Evolutionary conservation across 2,113 vertebrate genomes (phyloP).

Genomic region (Aptenodytes patagonicus): DNA sequence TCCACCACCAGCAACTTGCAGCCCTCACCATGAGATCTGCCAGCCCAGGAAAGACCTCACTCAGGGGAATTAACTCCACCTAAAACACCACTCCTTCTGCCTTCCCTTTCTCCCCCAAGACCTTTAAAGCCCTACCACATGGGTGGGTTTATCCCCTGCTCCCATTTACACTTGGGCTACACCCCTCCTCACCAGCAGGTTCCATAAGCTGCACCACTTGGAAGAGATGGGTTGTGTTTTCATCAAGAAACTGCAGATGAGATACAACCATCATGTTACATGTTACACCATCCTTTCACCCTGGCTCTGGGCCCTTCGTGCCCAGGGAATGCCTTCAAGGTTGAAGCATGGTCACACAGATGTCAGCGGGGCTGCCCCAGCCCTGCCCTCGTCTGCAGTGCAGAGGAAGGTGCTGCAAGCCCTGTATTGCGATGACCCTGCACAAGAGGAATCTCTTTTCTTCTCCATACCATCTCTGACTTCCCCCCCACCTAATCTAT

Average conservation of each 20-base stretch:
- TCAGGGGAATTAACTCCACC: neutral
- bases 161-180: neutral
- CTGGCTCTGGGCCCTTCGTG: neutral
- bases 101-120: neutral
- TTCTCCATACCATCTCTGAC: constrained; percentile 16
- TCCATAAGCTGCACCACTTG: neutral
- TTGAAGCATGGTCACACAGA: neutral
- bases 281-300: neutral
- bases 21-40: neutral
- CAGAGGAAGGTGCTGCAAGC: neutral
- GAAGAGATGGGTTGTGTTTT: neutral
- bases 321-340: neutral
- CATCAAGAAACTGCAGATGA: neutral
- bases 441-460: constrained; percentile 25
- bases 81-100: neutral
- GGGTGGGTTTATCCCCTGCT: neutral
- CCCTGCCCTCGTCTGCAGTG: neutral
- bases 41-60: neutral
- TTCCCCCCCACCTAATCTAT: constrained; percentile 17
- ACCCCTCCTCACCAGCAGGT: neutral
- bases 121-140: neutral
- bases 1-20: neutral
- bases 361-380: neutral
- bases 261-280: neutral
- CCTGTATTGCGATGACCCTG: neutral